Evolutionary conservation across 1,140 invertebrate genomes (phyloP).

Genomic region (Gryllus bimaculatus): DNA sequence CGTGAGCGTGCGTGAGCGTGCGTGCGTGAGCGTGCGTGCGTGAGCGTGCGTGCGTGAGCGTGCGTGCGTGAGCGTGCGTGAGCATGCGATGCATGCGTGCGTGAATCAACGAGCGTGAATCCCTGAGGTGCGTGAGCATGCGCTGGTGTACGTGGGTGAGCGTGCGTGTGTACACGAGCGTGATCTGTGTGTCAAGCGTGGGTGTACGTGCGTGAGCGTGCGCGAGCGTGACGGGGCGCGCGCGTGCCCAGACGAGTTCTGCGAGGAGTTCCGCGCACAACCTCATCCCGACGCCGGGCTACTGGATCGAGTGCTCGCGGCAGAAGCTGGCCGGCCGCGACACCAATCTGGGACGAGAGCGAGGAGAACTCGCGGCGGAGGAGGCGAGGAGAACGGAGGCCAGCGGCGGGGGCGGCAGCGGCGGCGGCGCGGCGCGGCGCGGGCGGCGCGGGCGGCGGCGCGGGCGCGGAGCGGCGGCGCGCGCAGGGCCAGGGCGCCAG

Average conservation of each 20-base stretch:
- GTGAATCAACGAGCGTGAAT: too few relatives aligned
- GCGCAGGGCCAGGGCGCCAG: not conserved
- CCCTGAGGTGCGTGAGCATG: too few relatives aligned
- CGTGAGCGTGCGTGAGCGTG: too few relatives aligned
- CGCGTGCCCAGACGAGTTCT: constrained; percentile 83
- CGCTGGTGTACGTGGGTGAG: too few relatives aligned
- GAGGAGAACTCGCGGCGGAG: constrained; percentile 57
- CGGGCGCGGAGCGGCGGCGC: constrained; percentile 16
- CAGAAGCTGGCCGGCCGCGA: constrained; percentile 74
- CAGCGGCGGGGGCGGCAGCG: constrained; percentile 9
- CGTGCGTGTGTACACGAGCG: too few relatives aligned
- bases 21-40: too few relatives aligned
- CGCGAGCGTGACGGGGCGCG: too few relatives aligned
- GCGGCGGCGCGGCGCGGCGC: constrained; percentile 23
- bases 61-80: too few relatives aligned
- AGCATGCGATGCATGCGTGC: too few relatives aligned
- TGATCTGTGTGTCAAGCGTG: too few relatives aligned
- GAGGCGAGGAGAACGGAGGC: constrained; percentile 34
- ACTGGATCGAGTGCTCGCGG: constrained; percentile 90
- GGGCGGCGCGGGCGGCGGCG: constrained; percentile 9
- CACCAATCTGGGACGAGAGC: constrained; percentile 77
- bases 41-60: too few relatives aligned
- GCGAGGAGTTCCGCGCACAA: constrained; percentile 86
- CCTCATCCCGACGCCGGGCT: constrained; percentile 79
- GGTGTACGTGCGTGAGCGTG: too few relatives aligned